Conservation (phyloP, 35 echinoderm and acorn worm species). For the Acanthaster planci region DNA sequence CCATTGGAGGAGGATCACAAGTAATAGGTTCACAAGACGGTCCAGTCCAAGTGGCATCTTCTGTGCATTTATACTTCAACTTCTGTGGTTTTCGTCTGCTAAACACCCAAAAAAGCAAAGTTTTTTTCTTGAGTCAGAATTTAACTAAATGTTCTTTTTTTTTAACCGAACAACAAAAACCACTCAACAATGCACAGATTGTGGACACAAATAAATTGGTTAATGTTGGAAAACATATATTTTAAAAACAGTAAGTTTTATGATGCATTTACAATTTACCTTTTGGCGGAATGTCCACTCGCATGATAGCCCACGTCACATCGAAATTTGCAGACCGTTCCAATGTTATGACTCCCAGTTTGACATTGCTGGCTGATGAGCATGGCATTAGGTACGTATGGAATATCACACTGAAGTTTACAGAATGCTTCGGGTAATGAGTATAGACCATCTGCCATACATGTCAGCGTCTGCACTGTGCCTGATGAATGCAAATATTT, state of each 20-base stretch:
- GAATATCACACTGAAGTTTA: conserved; percentile 68
- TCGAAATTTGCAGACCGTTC: conserved; percentile 59
- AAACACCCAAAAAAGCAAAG: background rate
- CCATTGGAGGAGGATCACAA: conserved; percentile 28
- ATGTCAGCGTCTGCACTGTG: conserved; percentile 52
- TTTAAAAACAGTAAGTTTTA: no score
- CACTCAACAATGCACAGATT: no score
- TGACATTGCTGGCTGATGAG: conserved; percentile 47
- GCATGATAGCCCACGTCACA: conserved; percentile 68
- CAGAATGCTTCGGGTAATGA: conserved; percentile 84
- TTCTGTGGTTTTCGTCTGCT: conserved; percentile 2
- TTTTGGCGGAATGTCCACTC: background rate
- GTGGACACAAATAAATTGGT: no score
- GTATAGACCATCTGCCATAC: conserved; percentile 80
- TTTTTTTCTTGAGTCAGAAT: no score
- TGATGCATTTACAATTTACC: background rate
- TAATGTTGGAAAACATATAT: no score
- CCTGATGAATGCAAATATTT: conserved; percentile 26
- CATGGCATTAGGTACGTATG: conserved; percentile 38
- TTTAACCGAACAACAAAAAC: no score
- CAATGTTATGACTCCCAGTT: conserved; percentile 47
- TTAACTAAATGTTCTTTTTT: no score
- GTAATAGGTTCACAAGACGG: conserved; percentile 38
- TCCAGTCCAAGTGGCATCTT: conserved; percentile 50
- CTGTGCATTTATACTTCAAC: conserved; percentile 40